A percentile compares a stretch with the other conserved stretches of the same genome.
phyloP scores from a whole-genome alignment of 2,113 vertebrate species.

The Neofelis nebulosa region DNA sequence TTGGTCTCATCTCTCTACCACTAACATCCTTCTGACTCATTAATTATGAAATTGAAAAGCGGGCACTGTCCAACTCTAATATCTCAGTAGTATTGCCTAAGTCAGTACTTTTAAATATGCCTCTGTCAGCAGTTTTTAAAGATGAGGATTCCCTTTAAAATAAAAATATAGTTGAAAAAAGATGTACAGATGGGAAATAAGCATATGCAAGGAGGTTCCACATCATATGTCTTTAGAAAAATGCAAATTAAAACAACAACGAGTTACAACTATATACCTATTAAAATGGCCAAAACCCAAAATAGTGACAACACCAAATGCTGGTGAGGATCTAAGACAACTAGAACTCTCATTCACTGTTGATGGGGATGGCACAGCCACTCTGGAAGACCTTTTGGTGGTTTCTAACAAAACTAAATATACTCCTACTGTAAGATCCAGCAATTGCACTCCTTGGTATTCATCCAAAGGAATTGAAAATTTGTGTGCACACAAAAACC shows the following conservation, averaged over 20 bases:
- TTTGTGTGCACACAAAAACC: neutral
- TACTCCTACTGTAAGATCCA: neutral
- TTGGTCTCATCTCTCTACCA: neutral
- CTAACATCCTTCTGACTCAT: neutral
- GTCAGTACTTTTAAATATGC: neutral
- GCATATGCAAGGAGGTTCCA: neutral
- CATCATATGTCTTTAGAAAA: neutral
- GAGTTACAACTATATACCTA: neutral
- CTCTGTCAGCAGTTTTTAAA: neutral
- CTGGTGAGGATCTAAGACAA: neutral
- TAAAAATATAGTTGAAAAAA: conserved; percentile 1
- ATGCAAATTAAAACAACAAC: neutral
- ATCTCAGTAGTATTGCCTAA: neutral
- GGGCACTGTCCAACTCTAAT: neutral
- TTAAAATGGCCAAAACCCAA: neutral
- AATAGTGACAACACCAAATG: neutral
- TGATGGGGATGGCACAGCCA: neutral
- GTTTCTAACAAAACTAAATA: neutral
- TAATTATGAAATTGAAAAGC: neutral
- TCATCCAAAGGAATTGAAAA: conserved; percentile 23
- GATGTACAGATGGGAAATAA: neutral
- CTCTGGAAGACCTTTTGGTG: neutral
- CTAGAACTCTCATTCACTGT: neutral
- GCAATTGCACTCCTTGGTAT: neutral
- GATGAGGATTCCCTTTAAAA: neutral